Percentiles rank a stretch among this genome's conserved stretches.
These are phyloP conservation scores for Saimiri boliviensis DNA, from an alignment of 2,113 vertebrate genomes.

Conservation along the genomic window DNA sequence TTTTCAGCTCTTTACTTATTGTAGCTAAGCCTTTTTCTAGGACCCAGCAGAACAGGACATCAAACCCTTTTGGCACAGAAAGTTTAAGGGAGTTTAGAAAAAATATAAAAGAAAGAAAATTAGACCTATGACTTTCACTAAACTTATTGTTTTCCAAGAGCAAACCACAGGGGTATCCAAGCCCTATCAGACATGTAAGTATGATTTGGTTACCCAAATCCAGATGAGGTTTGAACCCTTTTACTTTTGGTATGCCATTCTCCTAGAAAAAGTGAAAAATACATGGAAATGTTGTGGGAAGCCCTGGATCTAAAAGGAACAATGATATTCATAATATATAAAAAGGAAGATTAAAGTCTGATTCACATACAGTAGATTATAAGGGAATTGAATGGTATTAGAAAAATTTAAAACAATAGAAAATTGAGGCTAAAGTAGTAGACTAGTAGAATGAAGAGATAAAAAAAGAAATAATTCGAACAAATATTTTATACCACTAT, in stretches of 20 bases:
- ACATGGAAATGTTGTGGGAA: background rate
- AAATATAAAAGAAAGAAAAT: background rate
- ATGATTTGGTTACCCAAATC: background rate
- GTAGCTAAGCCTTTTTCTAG: background rate
- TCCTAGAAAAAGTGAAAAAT: background rate
- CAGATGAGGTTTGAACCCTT: background rate
- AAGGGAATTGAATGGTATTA: rapidly evolving
- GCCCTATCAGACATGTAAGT: background rate
- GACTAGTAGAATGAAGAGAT: background rate
- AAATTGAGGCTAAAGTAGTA: background rate
- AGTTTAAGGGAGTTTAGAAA: background rate
- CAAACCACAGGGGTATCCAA: background rate
- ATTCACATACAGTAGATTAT: background rate
- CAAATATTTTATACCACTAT: background rate
- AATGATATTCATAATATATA: background rate
- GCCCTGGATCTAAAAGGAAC: background rate
- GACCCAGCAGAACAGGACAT: background rate
- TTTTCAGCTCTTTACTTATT: background rate
- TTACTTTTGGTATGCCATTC: background rate
- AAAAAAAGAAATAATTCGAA: background rate
- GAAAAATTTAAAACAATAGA: background rate
- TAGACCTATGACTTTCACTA: background rate
- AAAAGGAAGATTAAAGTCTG: background rate
- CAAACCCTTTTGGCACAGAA: background rate
- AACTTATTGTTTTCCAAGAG: background rate